Percentiles rank a stretch among this genome's conserved stretches.
phyloP scores from a whole-genome alignment of 1,140 invertebrate species.

The Cataglyphis hispanica region DNA sequence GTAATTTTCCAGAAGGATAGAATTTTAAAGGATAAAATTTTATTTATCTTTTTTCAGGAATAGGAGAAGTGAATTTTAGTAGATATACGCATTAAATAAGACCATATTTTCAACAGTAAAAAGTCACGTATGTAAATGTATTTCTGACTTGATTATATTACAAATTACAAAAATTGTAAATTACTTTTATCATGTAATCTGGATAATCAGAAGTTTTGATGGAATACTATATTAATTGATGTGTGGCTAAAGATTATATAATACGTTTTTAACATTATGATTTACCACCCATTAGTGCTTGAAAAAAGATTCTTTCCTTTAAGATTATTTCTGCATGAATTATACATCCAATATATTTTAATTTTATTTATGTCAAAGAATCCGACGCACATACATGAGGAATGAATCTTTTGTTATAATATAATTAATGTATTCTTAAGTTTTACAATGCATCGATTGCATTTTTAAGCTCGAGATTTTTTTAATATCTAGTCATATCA shows the following conservation, averaged over 20 bases:
- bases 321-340: slow-evolving; percentile 46
- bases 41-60: slow-evolving; percentile 23
- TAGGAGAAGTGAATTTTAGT: slow-evolving; percentile 14
- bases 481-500: background rate
- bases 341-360: slow-evolving; percentile 20
- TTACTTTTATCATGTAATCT: slow-evolving; percentile 37
- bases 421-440: slow-evolving; percentile 4
- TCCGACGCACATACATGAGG: background rate
- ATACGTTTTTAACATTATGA: slow-evolving; percentile 15
- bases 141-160: slow-evolving; percentile 31
- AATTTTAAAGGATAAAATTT: no score
- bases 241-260: background rate
- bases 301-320: slow-evolving; percentile 13
- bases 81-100: background rate
- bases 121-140: background rate
- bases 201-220: slow-evolving; percentile 27
- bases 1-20: slow-evolving; percentile 21
- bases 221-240: slow-evolving; percentile 21
- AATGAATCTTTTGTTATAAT: slow-evolving; percentile 32
- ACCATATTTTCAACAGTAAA: slow-evolving; percentile 36
- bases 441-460: background rate
- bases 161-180: slow-evolving; percentile 32
- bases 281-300: background rate
- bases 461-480: background rate
- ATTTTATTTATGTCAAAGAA: slow-evolving; percentile 39